These are phyloP conservation scores for Aviceda subcristata DNA, from an alignment of 2,113 vertebrate species.

Conservation along the genomic window DNA sequence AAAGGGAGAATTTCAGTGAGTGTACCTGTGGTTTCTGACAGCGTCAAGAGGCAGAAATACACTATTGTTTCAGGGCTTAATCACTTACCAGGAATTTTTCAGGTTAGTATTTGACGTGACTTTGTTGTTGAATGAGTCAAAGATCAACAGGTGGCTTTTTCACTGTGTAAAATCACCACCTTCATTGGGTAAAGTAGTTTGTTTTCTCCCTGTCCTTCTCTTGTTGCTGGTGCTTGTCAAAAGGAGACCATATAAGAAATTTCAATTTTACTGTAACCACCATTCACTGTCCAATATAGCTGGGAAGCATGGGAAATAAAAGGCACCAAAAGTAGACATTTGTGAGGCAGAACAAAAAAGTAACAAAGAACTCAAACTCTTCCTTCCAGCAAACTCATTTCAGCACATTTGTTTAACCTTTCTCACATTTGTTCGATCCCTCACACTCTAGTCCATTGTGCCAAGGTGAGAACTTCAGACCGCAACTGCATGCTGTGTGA, in stretches of 20 bases:
- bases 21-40: constrained; percentile 2
- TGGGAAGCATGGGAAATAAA: background rate
- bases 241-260: background rate
- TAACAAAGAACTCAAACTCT: background rate
- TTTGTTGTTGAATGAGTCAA: constrained; percentile 39
- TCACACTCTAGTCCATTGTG: background rate
- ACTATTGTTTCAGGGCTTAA: background rate
- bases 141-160: background rate
- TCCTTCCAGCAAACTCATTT: background rate
- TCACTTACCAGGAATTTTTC: constrained; percentile 60
- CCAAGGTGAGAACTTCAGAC: background rate
- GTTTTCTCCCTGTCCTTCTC: background rate
- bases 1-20: background rate
- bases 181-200: background rate
- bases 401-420: background rate
- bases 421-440: background rate
- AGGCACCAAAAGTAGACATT: accelerated
- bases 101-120: background rate
- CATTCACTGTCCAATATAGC: background rate
- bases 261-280: background rate
- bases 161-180: background rate
- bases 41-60: background rate
- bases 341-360: background rate
- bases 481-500: background rate
- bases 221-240: background rate